Conservation (phyloP, 1,140 invertebrate species). For the Leguminivora glycinivorella region DNA sequence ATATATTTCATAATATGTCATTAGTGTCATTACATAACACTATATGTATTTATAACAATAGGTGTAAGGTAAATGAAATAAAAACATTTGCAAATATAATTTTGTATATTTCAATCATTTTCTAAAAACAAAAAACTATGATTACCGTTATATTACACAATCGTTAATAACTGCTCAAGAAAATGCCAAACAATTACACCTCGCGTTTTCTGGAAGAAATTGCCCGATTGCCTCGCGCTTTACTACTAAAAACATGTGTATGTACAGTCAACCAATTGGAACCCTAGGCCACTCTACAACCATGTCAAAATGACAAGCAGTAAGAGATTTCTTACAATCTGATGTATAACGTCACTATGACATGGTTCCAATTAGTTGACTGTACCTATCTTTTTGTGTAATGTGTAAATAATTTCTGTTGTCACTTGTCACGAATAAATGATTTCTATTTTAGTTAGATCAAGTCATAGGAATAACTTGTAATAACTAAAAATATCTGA, state of each 20-base stretch:
- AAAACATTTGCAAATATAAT: slow-evolving; percentile 60
- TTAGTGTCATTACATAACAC: too few species aligned
- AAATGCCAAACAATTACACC: not conserved
- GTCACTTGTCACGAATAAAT: too few species aligned
- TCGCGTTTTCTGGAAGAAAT: not conserved
- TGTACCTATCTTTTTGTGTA: too few species aligned
- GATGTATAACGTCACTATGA: too few species aligned
- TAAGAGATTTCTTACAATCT: too few species aligned
- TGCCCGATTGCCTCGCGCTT: not conserved
- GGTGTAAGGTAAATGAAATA: slow-evolving; percentile 34
- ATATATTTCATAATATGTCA: too few species aligned
- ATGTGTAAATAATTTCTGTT: too few species aligned
- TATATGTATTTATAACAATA: slow-evolving; percentile 1
- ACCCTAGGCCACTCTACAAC: too few species aligned
- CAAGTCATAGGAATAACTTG: not conserved
- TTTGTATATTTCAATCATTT: slow-evolving; percentile 61
- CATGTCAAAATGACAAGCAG: too few species aligned
- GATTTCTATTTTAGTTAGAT: too few species aligned
- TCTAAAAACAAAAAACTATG: slow-evolving; percentile 50
- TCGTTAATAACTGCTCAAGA: slow-evolving; percentile 25
- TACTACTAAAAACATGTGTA: not conserved
- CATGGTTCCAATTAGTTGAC: too few species aligned
- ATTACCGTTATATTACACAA: slow-evolving; percentile 37
- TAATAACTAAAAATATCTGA: not conserved
- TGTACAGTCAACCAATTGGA: too few species aligned